Base-by-base conservation (phyloP, 2,113 vertebrate species). In the Dolichallabes microphthalmus region DNA sequence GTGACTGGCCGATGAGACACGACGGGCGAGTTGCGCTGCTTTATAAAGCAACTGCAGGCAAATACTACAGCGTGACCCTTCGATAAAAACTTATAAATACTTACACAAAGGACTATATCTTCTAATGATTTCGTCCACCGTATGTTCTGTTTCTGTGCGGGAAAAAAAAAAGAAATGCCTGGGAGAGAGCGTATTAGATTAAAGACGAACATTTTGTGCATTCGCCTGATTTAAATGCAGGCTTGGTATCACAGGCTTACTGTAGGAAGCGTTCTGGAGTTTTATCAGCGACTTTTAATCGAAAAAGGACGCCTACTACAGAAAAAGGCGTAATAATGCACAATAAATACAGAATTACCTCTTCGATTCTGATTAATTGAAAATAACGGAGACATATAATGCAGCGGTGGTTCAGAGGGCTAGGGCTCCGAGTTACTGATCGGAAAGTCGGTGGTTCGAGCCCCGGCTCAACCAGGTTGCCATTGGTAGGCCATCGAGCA, bases 1-100 rank as follows among this genome's bases (percentile, higher is more conserved):
- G 52, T 35, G 50, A 82, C 66, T 82, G 80, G 53, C 45, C 39
- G 55, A 83, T 27, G 55, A 50, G 55, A 17, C 53, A 83, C 75
- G 4, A 2, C 2, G 22, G 2, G 25, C 25, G 25, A 30, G 22
- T 74, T n/a, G 14, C 12, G 7, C 39, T 14, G 71, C 52, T 77
- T 77, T 55, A 53, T n/a, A 52, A 74, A 52, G 45, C 39, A 52
- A 52, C 13, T 7, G 13, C 13, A 25, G 17, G n/a, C 30, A 27
- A 55, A 30, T 76, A 53, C 15, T 76, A 53, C 15, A 55, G 55
- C 39, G 30, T 55, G 50, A 30, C 50, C 50, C 3, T 17, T 0
- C n/a, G 17, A 30, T 55, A 27, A 55, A 55, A n/a, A n/a, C n/a
- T n/a, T n/a, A n/a, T n/a, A n/a, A n/a, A n/a, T n/a, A n/a, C n/a